Conservation (phyloP, 2,888 invertebrate species). For the Ophion slaviceki region DNA sequence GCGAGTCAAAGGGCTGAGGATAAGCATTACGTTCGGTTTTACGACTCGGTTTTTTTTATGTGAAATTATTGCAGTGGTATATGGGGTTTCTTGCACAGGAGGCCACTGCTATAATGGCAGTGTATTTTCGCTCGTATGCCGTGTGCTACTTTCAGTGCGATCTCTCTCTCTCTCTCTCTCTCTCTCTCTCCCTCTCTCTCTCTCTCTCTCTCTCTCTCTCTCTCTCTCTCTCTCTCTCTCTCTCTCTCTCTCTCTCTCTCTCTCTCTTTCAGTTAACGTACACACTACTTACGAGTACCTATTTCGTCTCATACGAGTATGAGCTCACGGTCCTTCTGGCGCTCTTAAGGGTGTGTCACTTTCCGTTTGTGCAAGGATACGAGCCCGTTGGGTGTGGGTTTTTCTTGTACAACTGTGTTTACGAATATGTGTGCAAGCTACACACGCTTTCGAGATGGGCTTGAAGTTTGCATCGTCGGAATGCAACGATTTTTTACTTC, state of each 20-base stretch:
- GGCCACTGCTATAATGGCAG: conserved; percentile 24
- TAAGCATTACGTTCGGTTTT: conserved; percentile 36
- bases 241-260: neutral
- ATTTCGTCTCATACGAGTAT: conserved; percentile 22
- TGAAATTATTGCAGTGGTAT: conserved; percentile 31
- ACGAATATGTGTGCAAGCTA: conserved; percentile 19
- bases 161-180: conserved; percentile 30
- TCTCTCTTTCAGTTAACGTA: neutral
- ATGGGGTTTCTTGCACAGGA: conserved; percentile 34
- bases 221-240: too few relatives aligned
- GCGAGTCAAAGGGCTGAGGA: conserved; percentile 9
- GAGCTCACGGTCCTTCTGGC: conserved; percentile 47
- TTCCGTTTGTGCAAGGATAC: conserved; percentile 63
- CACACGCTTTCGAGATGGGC: conserved; percentile 26
- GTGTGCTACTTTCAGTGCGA: conserved; percentile 61
- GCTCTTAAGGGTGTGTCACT: conserved; percentile 63
- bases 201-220: conserved; percentile 1
- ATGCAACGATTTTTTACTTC: neutral
- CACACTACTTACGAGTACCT: neutral
- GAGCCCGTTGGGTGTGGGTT: conserved; percentile 43
- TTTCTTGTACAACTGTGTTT: conserved; percentile 5
- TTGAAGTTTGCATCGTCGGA: neutral
- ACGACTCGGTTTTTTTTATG: conserved; percentile 13
- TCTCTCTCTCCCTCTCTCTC: neutral
- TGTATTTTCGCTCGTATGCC: conserved; percentile 56